phyloP scores from a whole-genome alignment of 2,797 vertebrate species.

The Neomorphus geoffroyi region DNA sequence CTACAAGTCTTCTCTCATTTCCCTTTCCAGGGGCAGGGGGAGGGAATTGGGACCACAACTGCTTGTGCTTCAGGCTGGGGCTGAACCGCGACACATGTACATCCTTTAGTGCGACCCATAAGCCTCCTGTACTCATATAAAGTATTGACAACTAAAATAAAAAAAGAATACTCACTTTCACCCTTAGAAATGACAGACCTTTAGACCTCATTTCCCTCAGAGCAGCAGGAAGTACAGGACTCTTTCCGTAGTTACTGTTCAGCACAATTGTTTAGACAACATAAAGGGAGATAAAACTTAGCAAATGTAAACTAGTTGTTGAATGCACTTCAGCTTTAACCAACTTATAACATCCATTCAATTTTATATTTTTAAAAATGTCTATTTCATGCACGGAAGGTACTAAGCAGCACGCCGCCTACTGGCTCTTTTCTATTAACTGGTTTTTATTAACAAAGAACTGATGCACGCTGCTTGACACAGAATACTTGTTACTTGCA shows the following conservation, averaged over 20 bases:
- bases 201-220: not conserved
- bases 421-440: not conserved
- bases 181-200: not conserved
- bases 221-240: not conserved
- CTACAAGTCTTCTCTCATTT: no score
- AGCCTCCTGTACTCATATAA: not conserved
- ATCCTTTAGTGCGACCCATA: not conserved
- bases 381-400: not conserved
- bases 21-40: no score
- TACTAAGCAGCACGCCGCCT: not conserved
- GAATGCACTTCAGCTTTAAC: not conserved
- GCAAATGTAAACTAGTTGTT: not conserved
- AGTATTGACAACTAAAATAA: not conserved
- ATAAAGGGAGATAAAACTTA: not conserved
- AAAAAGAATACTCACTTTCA: not conserved
- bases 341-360: not conserved
- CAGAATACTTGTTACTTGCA: not conserved
- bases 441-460: not conserved
- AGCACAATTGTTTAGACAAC: not conserved
- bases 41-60: no score
- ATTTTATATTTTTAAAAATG: not conserved
- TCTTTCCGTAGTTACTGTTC: not conserved
- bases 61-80: no score
- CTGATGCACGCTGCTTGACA: accelerated
- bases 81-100: not conserved